Conservation (phyloP, 2,113 vertebrate species). For the Myanophis thanlyinensis region DNA sequence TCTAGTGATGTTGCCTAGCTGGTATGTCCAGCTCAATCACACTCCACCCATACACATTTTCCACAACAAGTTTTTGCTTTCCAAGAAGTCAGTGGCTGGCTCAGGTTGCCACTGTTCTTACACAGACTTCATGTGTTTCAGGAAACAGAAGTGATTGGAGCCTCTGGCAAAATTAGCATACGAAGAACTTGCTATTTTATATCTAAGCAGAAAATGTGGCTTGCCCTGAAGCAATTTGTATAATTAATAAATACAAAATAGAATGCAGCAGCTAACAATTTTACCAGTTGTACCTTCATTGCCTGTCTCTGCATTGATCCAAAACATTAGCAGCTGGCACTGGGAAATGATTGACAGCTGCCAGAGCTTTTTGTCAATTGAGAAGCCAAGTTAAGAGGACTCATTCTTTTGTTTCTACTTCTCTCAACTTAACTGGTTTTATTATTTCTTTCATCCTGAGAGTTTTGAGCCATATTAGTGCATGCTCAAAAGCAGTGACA, state of each 20-base stretch:
- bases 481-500: background rate
- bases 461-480: background rate
- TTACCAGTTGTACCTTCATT: background rate
- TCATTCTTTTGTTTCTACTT: slow-evolving; percentile 15
- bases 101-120: background rate
- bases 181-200: background rate
- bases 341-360: background rate
- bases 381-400: background rate
- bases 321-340: background rate
- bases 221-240: background rate
- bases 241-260: background rate
- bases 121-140: background rate
- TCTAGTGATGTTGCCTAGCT: background rate
- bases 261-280: background rate
- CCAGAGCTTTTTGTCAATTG: background rate
- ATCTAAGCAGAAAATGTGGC: background rate
- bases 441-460: background rate
- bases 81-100: background rate
- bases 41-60: background rate
- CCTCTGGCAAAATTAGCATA: background rate
- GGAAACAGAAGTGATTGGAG: background rate
- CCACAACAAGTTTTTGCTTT: background rate
- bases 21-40: background rate
- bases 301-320: background rate
- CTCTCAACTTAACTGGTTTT: slow-evolving; percentile 17